Evolutionary conservation across 2,888 invertebrate species (phyloP), one percentile per base, ranked within the genome.

Genomic region (Dolomedes plantarius): DNA sequence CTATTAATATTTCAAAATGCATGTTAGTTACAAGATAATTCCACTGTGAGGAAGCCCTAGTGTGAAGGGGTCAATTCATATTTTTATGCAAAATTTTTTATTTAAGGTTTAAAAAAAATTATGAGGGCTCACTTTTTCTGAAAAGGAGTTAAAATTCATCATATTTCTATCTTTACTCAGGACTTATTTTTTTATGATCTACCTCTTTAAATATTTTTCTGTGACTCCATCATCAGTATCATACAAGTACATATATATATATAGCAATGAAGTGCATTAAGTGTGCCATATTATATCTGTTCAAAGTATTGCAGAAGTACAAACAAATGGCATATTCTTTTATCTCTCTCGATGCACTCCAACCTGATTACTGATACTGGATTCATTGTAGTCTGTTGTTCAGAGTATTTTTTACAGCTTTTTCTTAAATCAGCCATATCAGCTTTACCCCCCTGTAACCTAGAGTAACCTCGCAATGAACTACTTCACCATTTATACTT

Each of bases 21-120:
- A 82, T 82, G 81, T 87, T 87, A 87, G 74, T 73, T 72, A 46
- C 75, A 78, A 82, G 81, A 72, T 41, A 73, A 72, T 87, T 82
- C 76, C 73, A 82, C 73, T 82, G 87, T 87, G 87, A 87, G 87
- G 87, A 69, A 78, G 72, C 81, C 87, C 87, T 87, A 87, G 87
- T 62, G 81, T 87, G 76, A 87, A 71, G 74, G 87, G 72, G 80
- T 65, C 39, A 46, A 72, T 31, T 31, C 19, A 69, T 78, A 69
- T 69, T 77, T 76, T 31, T 64, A n/a, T 74, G 56, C 50, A 19
- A 64, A 36, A 67, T 16, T 69, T 36, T 41, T 32, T 19, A 1
- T 65, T 29, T 23, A 19, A 39, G n/a, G n/a, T 32, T 41, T 19
- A n/a, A n/a, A n/a, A n/a, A 1, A 76, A 31, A 77, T 62, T 23